Percentiles rank a stretch among this genome's conserved stretches.
These are phyloP conservation scores for Riparia riparia DNA, from an alignment of 2,113 vertebrate species.

Conservation along the genomic window DNA sequence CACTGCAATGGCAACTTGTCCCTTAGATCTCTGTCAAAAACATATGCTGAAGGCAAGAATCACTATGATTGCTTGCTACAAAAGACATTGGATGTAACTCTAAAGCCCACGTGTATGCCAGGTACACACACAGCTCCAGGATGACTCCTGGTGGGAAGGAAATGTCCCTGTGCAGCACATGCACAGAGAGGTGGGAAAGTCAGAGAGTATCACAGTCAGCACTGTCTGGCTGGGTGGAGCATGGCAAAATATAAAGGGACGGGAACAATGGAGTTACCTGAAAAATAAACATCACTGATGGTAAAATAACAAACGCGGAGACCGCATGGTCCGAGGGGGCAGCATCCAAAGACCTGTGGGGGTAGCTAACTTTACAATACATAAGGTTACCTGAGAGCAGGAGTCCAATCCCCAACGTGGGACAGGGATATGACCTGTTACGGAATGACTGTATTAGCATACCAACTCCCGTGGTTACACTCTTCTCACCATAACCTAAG, in stretches of 20 bases:
- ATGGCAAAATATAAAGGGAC: neutral
- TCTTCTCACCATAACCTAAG: neutral
- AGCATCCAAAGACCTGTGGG: neutral
- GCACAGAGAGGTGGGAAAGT: neutral
- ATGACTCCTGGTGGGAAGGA: neutral
- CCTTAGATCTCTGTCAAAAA: neutral
- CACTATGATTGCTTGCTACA: accelerated
- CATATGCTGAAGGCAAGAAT: neutral
- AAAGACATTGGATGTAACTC: neutral
- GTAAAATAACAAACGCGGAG: no score
- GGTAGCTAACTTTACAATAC: neutral
- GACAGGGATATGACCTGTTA: neutral
- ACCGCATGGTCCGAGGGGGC: neutral
- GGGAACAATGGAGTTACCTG: neutral
- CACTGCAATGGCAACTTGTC: neutral
- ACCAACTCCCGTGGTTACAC: neutral
- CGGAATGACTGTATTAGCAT: neutral
- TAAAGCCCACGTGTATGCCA: neutral
- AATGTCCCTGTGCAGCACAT: accelerated
- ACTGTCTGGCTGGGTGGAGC: neutral
- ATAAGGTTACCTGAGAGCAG: neutral
- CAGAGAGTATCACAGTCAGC: neutral
- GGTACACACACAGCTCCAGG: no score
- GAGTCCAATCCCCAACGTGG: neutral
- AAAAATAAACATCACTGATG: neutral